Percentiles rank a stretch among this genome's conserved stretches.
These are phyloP conservation scores for Tetragnatha montana DNA, from an alignment of 2,888 invertebrate genomes.

Conservation along the genomic window DNA sequence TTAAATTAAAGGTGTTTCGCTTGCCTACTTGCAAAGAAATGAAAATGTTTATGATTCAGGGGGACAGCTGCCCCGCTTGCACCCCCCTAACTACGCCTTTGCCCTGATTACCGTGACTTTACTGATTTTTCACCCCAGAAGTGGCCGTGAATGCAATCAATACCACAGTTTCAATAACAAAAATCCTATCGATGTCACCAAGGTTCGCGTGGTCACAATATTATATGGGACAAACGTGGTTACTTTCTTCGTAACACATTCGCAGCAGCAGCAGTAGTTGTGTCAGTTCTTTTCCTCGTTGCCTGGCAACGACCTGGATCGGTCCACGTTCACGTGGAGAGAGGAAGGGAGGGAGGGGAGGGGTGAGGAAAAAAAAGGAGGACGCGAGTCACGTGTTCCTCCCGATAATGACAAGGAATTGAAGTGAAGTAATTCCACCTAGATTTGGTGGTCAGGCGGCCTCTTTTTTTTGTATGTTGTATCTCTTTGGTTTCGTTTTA, in stretches of 20 bases:
- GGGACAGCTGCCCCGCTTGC: too few species aligned
- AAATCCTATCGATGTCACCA: too few species aligned
- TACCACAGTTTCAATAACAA: too few species aligned
- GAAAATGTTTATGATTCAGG: too few species aligned
- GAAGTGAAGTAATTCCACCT: constrained; percentile 1
- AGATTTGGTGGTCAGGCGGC: neutral
- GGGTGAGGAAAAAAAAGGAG: constrained; percentile 21
- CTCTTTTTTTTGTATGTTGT: neutral
- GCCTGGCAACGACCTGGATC: constrained; percentile 51
- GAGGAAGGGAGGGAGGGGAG: neutral
- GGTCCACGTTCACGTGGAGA: constrained; percentile 28
- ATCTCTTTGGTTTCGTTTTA: neutral
- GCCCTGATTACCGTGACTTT: too few species aligned
- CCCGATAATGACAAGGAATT: neutral
- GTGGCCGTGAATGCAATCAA: too few species aligned
- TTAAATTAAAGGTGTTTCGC: too few species aligned
- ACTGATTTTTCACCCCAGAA: too few species aligned
- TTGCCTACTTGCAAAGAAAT: too few species aligned
- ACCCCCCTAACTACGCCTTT: too few species aligned
- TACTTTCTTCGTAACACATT: constrained; percentile 19
- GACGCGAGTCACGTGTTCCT: constrained; percentile 35
- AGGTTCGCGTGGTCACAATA: too few species aligned
- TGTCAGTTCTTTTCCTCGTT: constrained; percentile 24
- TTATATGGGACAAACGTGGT: neutral
- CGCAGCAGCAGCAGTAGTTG: neutral